Evolutionary conservation across 2,113 vertebrate species (phyloP).

Genomic region (Psilopogon haemacephalus): DNA sequence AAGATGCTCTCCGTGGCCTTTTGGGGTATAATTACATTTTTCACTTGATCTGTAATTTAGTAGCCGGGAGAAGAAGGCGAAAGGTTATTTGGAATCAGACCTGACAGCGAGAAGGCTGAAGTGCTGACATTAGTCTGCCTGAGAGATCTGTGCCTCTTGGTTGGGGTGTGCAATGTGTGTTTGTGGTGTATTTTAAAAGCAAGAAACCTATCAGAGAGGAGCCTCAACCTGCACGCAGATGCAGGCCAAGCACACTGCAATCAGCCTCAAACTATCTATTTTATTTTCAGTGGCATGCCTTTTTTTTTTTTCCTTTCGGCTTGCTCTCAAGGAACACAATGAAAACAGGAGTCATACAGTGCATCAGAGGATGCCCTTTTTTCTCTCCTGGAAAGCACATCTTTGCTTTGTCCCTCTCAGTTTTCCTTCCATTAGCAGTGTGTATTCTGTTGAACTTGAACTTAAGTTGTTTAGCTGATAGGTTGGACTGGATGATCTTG

Average conservation of each 20-base stretch:
- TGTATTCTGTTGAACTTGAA: not conserved
- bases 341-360: not conserved
- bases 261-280: not conserved
- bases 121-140: constrained; percentile 33
- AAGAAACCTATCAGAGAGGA: not conserved
- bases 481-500: too few relatives aligned
- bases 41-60: constrained; percentile 66
- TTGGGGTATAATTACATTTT: constrained; percentile 61
- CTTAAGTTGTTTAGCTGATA: not conserved
- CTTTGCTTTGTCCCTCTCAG: not conserved
- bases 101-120: constrained; percentile 37
- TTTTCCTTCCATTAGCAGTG: not conserved
- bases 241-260: not conserved
- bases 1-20: constrained; percentile 44
- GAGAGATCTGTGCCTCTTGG: not conserved
- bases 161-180: not conserved
- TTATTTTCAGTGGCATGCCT: not conserved
- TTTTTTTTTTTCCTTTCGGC: not conserved
- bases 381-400: not conserved
- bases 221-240: not conserved
- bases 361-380: not conserved
- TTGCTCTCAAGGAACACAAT: not conserved
- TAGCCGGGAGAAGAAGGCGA: constrained; percentile 49
- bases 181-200: not conserved
- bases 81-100: constrained; percentile 49